Percentiles rank a stretch among this genome's conserved stretches.
phyloP scores from a whole-genome alignment of 2,797 vertebrate genomes.

The Pogoniulus pusillus region DNA sequence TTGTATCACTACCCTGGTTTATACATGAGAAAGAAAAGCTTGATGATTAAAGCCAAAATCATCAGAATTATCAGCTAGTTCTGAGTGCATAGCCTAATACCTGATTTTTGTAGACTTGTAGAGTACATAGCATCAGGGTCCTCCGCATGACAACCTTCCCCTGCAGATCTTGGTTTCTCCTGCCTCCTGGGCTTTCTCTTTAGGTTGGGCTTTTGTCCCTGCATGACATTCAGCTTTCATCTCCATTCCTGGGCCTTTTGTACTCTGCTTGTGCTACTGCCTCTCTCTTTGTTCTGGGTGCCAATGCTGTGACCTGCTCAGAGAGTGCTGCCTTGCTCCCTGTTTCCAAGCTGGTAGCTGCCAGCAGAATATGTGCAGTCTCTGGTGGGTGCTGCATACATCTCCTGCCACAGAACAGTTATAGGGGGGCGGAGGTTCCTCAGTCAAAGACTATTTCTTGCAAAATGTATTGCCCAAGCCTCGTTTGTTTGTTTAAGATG shows the following conservation, averaged over 20 bases:
- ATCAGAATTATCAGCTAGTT: background rate
- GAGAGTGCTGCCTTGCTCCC: background rate
- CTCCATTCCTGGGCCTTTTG: background rate
- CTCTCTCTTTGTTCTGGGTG: background rate
- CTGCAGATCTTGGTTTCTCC: background rate
- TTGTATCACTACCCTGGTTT: background rate
- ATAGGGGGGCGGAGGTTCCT: rapidly evolving
- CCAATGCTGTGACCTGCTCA: background rate
- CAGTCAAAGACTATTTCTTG: background rate
- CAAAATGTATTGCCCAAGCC: background rate
- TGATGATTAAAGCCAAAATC: background rate
- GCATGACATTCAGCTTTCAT: background rate
- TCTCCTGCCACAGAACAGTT: background rate
- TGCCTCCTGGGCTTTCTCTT: background rate
- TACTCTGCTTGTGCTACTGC: background rate
- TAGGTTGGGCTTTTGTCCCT: background rate
- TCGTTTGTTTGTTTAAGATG: background rate
- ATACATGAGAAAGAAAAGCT: background rate
- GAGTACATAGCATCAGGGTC: background rate
- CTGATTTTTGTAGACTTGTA: background rate
- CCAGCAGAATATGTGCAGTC: background rate
- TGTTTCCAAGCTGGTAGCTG: background rate
- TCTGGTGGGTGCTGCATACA: background rate
- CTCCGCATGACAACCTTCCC: background rate
- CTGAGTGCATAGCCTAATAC: background rate